A percentile compares a stretch with the other conserved stretches of the same genome.
These are phyloP conservation scores for Euschistus heros DNA, from an alignment of 1,140 invertebrate species.

Conservation along the genomic window DNA sequence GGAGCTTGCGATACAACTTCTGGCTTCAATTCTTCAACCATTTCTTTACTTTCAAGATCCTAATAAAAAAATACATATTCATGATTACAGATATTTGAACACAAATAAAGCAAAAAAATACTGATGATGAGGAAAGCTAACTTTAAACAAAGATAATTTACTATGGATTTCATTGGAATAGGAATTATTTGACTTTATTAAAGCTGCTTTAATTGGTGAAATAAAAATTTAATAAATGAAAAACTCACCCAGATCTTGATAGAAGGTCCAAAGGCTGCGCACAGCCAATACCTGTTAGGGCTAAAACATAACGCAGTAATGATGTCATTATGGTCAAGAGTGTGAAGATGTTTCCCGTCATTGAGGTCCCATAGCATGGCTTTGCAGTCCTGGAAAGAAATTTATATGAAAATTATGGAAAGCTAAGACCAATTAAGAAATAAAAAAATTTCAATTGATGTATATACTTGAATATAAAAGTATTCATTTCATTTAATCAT, in stretches of 20 bases:
- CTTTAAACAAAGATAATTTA: not conserved
- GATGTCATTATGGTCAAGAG: conserved; percentile 94
- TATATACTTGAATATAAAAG: no score
- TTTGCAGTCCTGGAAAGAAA: conserved; percentile 72
- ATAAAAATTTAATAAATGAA: no score
- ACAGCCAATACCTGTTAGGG: conserved; percentile 99
- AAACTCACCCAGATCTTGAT: conserved; percentile 91
- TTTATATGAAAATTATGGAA: not conserved
- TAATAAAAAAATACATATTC: conserved; percentile 38
- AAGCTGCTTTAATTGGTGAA: no score
- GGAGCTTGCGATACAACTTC: conserved; percentile 69
- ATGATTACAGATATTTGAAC: no score
- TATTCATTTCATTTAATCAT: no score
- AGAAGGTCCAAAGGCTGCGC: conserved; percentile 96
- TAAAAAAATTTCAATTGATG: no score
- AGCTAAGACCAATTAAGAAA: no score
- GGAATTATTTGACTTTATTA: no score
- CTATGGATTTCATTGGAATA: not conserved
- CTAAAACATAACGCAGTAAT: conserved; percentile 98
- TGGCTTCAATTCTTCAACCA: conserved; percentile 95
- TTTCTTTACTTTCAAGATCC: conserved; percentile 98
- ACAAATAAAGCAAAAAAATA: no score
- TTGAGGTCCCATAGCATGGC: conserved; percentile 99
- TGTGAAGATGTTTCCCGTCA: conserved; percentile 98
- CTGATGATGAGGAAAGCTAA: no score